Percentiles rank a stretch among this genome's conserved stretches.
Conservation (phyloP, 2,797 vertebrate genomes). For the Neoniphon sammara region DNA sequence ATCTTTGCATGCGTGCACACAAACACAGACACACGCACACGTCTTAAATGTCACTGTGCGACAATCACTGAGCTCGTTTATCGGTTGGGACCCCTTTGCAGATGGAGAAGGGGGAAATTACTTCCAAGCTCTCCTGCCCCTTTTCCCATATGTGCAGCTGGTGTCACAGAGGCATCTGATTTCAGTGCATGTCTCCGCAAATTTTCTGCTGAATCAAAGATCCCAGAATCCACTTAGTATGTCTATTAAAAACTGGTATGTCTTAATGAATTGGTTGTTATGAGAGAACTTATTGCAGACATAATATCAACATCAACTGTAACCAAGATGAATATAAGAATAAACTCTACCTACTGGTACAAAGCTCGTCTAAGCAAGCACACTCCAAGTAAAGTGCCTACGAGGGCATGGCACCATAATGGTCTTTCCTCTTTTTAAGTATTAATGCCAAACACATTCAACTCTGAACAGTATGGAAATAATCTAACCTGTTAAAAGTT, state of each 20-base stretch:
- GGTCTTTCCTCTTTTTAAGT: too few species aligned
- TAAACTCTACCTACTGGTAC: not conserved
- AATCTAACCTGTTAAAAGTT: too few species aligned
- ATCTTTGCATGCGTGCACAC: not conserved
- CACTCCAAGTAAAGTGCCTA: too few species aligned
- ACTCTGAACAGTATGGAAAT: too few species aligned
- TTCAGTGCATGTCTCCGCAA: constrained; percentile 10
- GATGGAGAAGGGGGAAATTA: constrained; percentile 10
- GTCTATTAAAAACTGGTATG: not conserved
- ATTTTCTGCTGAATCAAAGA: constrained; percentile 17
- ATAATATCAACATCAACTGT: not conserved
- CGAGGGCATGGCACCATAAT: too few species aligned
- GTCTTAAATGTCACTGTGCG: constrained; percentile 18
- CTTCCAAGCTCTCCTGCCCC: constrained; percentile 6
- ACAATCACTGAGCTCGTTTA: constrained; percentile 10
- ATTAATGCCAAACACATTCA: too few species aligned
- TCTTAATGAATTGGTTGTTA: too few species aligned
- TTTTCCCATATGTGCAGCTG: constrained; percentile 4
- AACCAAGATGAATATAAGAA: too few species aligned
- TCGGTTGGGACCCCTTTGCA: not conserved
- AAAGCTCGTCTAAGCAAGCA: too few species aligned
- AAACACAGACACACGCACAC: not conserved
- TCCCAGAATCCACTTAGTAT: not conserved
- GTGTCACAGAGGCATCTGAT: constrained; percentile 6
- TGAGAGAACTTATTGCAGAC: not conserved